Evolutionary conservation across 2,113 vertebrate genomes (phyloP).

Genomic region (Lycaon pictus): DNA sequence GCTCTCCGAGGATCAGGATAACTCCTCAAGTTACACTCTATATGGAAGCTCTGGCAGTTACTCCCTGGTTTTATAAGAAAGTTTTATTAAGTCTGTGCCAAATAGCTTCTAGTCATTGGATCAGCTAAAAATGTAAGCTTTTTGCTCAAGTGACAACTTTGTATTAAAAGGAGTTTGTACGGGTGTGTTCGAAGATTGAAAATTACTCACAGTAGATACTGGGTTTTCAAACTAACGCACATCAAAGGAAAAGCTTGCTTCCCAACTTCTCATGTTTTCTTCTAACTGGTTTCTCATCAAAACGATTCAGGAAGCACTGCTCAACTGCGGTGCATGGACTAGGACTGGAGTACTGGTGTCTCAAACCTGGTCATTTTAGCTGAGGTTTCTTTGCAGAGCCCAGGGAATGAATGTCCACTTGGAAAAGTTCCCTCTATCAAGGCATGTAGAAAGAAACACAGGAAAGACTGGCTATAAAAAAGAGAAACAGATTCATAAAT

Average conservation of each 20-base stretch:
- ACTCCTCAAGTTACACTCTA: conserved; percentile 75
- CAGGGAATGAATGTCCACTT: background rate
- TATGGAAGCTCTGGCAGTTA: conserved; percentile 68
- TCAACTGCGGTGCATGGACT: background rate
- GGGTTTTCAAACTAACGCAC: conserved; percentile 20
- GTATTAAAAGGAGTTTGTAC: background rate
- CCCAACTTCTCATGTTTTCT: background rate
- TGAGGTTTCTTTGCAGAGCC: background rate
- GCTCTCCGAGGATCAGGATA: conserved; percentile 12
- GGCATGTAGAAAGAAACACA: conserved; percentile 67
- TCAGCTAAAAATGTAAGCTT: conserved; percentile 30
- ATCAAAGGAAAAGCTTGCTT: conserved; percentile 11
- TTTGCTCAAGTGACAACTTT: conserved; percentile 5
- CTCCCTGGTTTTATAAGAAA: conserved; percentile 45
- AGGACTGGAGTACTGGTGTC: background rate
- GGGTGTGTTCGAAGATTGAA: background rate
- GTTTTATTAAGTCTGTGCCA: conserved; percentile 62
- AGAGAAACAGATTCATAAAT: background rate
- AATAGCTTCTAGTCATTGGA: background rate
- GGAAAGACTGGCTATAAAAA: conserved; percentile 69
- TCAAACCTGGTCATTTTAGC: background rate
- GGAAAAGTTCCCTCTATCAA: background rate
- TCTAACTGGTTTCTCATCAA: background rate
- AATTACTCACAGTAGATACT: background rate
- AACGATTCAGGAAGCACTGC: background rate